phyloP scores from a whole-genome alignment of 2,797 vertebrate genomes.

The Cygnus olor region DNA sequence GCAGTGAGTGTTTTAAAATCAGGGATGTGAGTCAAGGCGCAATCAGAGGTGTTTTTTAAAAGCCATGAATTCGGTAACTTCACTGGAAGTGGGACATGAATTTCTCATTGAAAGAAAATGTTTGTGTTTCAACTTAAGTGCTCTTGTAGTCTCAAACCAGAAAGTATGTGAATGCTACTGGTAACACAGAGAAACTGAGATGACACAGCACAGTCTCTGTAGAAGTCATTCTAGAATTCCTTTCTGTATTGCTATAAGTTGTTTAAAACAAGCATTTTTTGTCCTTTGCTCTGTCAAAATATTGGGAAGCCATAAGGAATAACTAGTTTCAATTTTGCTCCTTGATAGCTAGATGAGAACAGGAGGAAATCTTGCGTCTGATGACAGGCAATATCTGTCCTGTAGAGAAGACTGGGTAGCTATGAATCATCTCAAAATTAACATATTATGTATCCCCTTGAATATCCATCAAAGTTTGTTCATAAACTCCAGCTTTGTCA shows the following conservation, averaged over 20 bases:
- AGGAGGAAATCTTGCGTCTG: not conserved
- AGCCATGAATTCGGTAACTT: not conserved
- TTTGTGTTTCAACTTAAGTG: slow-evolving; percentile 22
- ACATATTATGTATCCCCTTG: not conserved
- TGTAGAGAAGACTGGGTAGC: not conserved
- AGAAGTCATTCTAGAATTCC: not conserved
- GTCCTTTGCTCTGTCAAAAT: not conserved
- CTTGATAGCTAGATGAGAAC: not conserved
- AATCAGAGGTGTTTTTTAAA: not conserved
- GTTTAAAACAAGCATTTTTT: not conserved
- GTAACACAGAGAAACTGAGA: not conserved
- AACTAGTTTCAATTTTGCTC: not conserved
- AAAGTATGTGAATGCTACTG: not conserved
- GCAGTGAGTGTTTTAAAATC: not conserved
- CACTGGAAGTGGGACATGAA: not conserved
- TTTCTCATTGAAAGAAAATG: slow-evolving; percentile 3
- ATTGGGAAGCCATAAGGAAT: not conserved
- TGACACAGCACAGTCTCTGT: not conserved
- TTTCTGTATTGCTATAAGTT: not conserved
- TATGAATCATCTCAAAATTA: not conserved
- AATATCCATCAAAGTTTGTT: not conserved
- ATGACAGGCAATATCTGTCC: not conserved
- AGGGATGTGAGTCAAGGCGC: not conserved
- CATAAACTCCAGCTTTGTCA: not conserved
- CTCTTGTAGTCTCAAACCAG: not conserved